Conservation (phyloP, 2,113 vertebrate species). For the Daphoenositta chrysoptera region DNA sequence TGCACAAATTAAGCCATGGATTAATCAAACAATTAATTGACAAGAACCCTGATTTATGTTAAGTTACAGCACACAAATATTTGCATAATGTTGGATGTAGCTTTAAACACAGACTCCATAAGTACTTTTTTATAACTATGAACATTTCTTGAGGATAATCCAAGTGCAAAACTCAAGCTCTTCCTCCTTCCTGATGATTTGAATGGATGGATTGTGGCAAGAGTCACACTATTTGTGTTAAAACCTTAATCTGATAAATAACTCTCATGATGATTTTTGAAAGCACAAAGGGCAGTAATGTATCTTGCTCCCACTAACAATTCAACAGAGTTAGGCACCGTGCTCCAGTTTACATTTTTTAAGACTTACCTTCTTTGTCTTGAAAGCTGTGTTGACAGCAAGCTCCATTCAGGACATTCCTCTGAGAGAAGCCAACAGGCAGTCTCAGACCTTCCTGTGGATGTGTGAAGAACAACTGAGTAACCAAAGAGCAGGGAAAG, state of each 20-base stretch:
- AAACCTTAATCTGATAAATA: neutral
- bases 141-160: neutral
- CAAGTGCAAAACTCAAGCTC: neutral
- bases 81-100: slow-evolving; percentile 9
- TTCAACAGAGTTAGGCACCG: neutral
- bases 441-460: neutral
- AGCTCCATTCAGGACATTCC: neutral
- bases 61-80: slow-evolving; percentile 23
- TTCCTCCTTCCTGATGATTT: neutral
- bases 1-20: slow-evolving; percentile 23
- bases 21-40: slow-evolving; percentile 51
- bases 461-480: neutral
- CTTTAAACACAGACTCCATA: neutral
- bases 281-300: neutral
- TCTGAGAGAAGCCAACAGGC: neutral
- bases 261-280: neutral
- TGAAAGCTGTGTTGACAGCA: slow-evolving; percentile 22
- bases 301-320: neutral
- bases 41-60: slow-evolving; percentile 29
- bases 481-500: neutral
- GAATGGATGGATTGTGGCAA: neutral
- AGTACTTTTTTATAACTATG: neutral
- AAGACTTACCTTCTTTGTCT: slow-evolving; percentile 17
- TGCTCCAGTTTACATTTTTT: neutral
- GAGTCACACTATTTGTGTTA: neutral